A percentile compares a stretch with the other conserved stretches of the same genome.
Conservation (phyloP, 2,797 vertebrate species). For the Eupleurogrammus muticus region DNA sequence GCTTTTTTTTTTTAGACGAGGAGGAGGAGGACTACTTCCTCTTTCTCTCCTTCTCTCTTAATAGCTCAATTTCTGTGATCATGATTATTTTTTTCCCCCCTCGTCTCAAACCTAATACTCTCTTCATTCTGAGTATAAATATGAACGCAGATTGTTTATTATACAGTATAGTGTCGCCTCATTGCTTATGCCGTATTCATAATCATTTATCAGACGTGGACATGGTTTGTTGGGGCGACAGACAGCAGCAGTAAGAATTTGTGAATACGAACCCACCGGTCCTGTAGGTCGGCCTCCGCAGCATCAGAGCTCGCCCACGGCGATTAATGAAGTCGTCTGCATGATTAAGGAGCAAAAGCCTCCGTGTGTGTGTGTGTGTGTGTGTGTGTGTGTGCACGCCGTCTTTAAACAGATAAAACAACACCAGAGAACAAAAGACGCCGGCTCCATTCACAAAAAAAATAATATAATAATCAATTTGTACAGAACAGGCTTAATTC, state of each 20-base stretch:
- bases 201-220: constrained; percentile 65
- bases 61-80: not conserved
- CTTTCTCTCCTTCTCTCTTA: not conserved
- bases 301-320: constrained; percentile 69
- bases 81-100: constrained; percentile 13
- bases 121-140: constrained; percentile 27
- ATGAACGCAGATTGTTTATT: constrained; percentile 37
- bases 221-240: constrained; percentile 62
- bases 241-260: constrained; percentile 60
- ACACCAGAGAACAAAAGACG: constrained; percentile 64
- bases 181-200: constrained; percentile 51
- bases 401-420: constrained; percentile 55
- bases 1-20: constrained; percentile 4
- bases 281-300: constrained; percentile 55
- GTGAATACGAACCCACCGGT: constrained; percentile 60
- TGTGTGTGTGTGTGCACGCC: constrained; percentile 22
- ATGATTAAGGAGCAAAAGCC: constrained; percentile 70
- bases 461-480: constrained; percentile 23
- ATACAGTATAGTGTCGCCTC: constrained; percentile 33
- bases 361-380: constrained; percentile 29
- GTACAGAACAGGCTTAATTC: constrained; percentile 13
- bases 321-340: constrained; percentile 79
- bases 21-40: not conserved
- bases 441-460: constrained; percentile 30
- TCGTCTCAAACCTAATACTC: constrained; percentile 29